A percentile compares a stretch with the other conserved stretches of the same genome.
phyloP scores from a whole-genome alignment of 2,113 vertebrate species.

The Eira barbara region DNA sequence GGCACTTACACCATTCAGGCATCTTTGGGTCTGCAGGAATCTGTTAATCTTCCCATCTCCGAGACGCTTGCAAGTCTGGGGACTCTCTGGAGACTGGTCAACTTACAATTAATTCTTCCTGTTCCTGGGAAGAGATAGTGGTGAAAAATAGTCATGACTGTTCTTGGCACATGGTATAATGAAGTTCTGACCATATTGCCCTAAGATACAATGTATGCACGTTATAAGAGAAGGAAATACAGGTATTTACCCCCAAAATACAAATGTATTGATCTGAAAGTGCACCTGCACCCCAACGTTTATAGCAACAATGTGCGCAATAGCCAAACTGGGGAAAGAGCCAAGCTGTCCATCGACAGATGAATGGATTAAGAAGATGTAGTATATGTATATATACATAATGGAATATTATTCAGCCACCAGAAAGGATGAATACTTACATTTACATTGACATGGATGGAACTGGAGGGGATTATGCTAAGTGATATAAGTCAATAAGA shows the following conservation, averaged over 20 bases:
- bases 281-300: background rate
- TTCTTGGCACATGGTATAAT: background rate
- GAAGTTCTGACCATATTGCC: background rate
- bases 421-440: no score
- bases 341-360: background rate
- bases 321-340: background rate
- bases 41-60: background rate
- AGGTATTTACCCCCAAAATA: background rate
- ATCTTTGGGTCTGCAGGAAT: background rate
- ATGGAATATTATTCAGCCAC: no score
- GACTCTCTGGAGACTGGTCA: background rate
- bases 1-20: no score
- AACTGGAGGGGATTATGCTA: no score
- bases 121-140: background rate
- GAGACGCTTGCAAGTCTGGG: background rate
- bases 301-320: background rate
- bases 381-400: no score
- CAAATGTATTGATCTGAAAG: background rate
- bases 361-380: no score
- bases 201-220: background rate
- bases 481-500: no score
- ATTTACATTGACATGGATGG: no score
- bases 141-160: fast-evolving
- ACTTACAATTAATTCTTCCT: background rate
- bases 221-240: background rate